Evolutionary conservation across 2,888 invertebrate genomes (phyloP).

Genomic region (Plagodis dolabraria): DNA sequence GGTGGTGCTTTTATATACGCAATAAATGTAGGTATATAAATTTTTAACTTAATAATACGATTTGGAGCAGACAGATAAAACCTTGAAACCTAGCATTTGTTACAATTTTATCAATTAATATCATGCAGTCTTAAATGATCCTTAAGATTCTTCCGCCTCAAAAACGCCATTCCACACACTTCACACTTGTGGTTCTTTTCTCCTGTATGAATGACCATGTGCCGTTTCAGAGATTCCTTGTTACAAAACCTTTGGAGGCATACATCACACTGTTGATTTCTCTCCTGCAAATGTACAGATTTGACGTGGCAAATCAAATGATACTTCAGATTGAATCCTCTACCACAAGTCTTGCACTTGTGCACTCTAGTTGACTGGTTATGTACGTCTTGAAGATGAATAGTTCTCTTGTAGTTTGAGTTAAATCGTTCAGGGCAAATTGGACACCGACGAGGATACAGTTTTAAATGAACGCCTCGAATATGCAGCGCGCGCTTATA

Average conservation of each 20-base stretch:
- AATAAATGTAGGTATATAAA: too few relatives aligned
- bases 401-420: constrained; percentile 74
- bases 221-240: constrained; percentile 82
- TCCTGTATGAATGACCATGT: constrained; percentile 84
- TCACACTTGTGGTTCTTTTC: constrained; percentile 84
- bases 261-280: constrained; percentile 81
- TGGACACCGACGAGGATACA: constrained; percentile 70
- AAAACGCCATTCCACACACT: constrained; percentile 79
- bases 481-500: constrained; percentile 72
- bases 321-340: constrained; percentile 74
- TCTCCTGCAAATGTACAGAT: constrained; percentile 76
- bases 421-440: constrained; percentile 78
- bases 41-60: too few relatives aligned
- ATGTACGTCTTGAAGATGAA: constrained; percentile 78
- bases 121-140: constrained; percentile 75
- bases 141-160: constrained; percentile 74
- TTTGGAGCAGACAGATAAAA: too few relatives aligned
- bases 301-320: constrained; percentile 74
- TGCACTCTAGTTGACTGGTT: constrained; percentile 76
- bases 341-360: constrained; percentile 74
- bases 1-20: too few relatives aligned
- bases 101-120: constrained; percentile 44
- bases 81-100: too few relatives aligned
- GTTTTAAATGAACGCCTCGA: constrained; percentile 74
- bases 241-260: constrained; percentile 82